Conservation (phyloP, 1,140 invertebrate genomes). For the Latrodectus geometricus region DNA sequence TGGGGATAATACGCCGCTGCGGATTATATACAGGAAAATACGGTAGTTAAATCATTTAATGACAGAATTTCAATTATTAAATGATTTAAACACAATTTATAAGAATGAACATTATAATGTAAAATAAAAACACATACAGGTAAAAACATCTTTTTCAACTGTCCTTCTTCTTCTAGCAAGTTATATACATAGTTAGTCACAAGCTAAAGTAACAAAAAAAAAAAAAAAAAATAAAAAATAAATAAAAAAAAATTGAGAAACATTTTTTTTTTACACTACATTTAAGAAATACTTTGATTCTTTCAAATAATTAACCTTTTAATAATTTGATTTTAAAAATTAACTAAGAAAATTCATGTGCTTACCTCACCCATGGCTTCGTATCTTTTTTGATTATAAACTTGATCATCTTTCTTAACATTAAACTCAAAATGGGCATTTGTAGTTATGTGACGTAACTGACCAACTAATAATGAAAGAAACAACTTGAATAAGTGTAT, state of each 20-base stretch:
- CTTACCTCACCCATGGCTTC: conserved; percentile 78
- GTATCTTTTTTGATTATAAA: conserved; percentile 78
- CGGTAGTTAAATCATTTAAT: too few species aligned
- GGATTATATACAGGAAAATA: too few species aligned
- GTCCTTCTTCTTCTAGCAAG: conserved; percentile 74
- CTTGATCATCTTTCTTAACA: conserved; percentile 72
- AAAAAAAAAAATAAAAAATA: too few species aligned
- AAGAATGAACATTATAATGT: background rate
- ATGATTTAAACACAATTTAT: too few species aligned
- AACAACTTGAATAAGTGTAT: too few species aligned
- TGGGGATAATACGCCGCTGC: too few species aligned
- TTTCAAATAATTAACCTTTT: too few species aligned
- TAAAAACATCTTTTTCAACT: conserved; percentile 73
- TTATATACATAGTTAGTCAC: conserved; percentile 78
- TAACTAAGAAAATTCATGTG: background rate
- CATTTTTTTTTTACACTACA: too few species aligned
- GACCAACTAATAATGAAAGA: conserved; percentile 63
- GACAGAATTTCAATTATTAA: background rate
- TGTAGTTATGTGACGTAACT: conserved; percentile 65
- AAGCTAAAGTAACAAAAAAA: conserved; percentile 68
- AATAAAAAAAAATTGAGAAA: background rate
- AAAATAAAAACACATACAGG: conserved; percentile 69
- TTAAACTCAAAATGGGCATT: conserved; percentile 76
- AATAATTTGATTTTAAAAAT: background rate
- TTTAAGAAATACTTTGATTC: background rate